These are phyloP conservation scores for Eumerus sabulonum DNA, from an alignment of 2,888 invertebrate species.

Conservation along the genomic window DNA sequence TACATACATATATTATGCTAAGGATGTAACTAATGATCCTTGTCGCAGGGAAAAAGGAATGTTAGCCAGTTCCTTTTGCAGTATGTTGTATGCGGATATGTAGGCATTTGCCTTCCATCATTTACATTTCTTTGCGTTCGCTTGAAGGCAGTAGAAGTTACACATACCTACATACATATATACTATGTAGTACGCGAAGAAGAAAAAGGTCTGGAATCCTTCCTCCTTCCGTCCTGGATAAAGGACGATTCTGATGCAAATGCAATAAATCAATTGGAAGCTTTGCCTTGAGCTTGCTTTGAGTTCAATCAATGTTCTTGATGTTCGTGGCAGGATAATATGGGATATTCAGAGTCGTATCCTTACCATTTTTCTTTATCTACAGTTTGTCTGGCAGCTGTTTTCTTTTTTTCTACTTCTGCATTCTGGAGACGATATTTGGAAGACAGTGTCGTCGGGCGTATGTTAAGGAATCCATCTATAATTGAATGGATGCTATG, in stretches of 20 bases:
- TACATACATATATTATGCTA: constrained; percentile 60
- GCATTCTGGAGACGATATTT: constrained; percentile 21
- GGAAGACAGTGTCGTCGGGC: constrained; percentile 12
- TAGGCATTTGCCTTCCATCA: constrained; percentile 65
- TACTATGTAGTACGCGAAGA: constrained; percentile 17
- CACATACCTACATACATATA: constrained; percentile 5
- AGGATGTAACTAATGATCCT: constrained; percentile 69
- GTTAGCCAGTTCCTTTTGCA: constrained; percentile 48
- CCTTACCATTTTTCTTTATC: constrained; percentile 28
- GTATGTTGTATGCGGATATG: constrained; percentile 63
- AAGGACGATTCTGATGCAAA: constrained; percentile 59
- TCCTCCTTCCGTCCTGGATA: too few relatives aligned
- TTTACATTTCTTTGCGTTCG: constrained; percentile 57
- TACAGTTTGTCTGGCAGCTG: constrained; percentile 3
- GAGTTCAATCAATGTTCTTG: constrained; percentile 62
- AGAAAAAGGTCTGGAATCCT: constrained; percentile 42
- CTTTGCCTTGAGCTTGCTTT: constrained; percentile 49
- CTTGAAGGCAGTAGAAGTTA: constrained; percentile 26
- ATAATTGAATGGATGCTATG: constrained; percentile 13
- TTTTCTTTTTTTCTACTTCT: constrained; percentile 1
- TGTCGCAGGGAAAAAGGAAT: constrained; percentile 58
- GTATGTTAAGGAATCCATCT: constrained; percentile 20
- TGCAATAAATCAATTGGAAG: constrained; percentile 67
- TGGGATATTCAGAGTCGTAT: constrained; percentile 36
- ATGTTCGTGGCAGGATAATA: constrained; percentile 55